phyloP scores from a whole-genome alignment of 2,888 invertebrate genomes.

The Pristionchus entomophagus region DNA sequence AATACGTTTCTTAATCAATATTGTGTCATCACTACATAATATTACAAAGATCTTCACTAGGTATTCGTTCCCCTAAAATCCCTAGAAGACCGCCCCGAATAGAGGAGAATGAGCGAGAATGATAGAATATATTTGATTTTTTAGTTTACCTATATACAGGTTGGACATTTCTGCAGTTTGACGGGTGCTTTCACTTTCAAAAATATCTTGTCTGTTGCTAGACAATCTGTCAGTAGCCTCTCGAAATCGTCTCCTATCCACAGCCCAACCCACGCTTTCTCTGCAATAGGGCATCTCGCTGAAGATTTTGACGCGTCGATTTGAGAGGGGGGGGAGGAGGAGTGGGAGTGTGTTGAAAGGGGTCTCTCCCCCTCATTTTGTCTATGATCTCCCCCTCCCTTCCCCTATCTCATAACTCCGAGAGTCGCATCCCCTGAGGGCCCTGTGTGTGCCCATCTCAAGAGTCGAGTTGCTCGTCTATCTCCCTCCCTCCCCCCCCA shows the following conservation, averaged over 20 bases:
- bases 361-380: background rate
- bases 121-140: no score
- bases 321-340: no score
- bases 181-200: no score
- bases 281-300: no score
- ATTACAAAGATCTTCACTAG: no score
- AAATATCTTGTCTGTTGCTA: no score
- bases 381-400: conserved; percentile 24
- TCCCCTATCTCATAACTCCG: background rate
- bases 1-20: background rate
- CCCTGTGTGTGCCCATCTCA: background rate
- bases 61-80: no score
- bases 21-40: background rate
- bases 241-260: background rate
- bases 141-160: no score
- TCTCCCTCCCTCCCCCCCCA: background rate
- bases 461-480: background rate
- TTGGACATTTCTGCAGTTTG: no score
- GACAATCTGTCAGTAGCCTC: background rate
- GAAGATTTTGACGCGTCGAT: conserved; percentile 8
- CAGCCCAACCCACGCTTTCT: background rate
- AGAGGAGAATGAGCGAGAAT: no score
- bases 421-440: background rate
- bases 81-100: no score
- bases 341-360: conserved; percentile 12